Conservation (phyloP, 2,888 invertebrate genomes). For the Pinctada fucata region DNA sequence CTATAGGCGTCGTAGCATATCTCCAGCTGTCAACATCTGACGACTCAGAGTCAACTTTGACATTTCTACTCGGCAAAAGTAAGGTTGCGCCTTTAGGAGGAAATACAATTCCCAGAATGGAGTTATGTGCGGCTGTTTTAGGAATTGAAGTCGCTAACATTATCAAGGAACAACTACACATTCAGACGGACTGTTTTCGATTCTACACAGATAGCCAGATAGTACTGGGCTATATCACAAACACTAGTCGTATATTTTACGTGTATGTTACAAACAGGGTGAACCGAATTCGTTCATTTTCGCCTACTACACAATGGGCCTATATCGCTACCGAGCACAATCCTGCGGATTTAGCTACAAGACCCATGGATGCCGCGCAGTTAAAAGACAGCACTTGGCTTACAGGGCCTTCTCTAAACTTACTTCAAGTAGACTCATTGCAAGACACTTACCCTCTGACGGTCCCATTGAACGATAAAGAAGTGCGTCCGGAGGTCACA, state of each 20-base stretch:
- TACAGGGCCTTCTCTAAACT: conserved; percentile 12
- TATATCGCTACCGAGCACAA: conserved; percentile 28
- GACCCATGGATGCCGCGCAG: conserved; percentile 8
- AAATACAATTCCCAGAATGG: neutral
- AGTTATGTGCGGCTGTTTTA: neutral
- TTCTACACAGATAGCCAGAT: conserved; percentile 28
- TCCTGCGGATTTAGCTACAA: conserved; percentile 33
- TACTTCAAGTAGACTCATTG: too few relatives aligned
- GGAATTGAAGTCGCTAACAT: neutral
- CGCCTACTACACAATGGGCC: conserved; percentile 28
- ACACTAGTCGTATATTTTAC: conserved; percentile 21
- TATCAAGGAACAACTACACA: neutral
- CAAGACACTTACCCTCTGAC: too few relatives aligned
- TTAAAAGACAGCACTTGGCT: conserved; percentile 13
- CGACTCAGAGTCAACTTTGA: too few relatives aligned
- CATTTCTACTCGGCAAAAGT: neutral
- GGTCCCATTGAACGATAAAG: too few relatives aligned
- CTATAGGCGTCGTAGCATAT: too few relatives aligned
- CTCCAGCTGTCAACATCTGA: too few relatives aligned
- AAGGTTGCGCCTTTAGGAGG: neutral
- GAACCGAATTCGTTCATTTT: conserved; percentile 9
- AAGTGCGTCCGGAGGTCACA: too few relatives aligned
- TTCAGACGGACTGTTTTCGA: neutral
- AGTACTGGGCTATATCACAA: conserved; percentile 18
- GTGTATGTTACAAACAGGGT: conserved; percentile 26